Conservation (phyloP, 1,140 invertebrate species). For the Calliopsis andreniformis region DNA sequence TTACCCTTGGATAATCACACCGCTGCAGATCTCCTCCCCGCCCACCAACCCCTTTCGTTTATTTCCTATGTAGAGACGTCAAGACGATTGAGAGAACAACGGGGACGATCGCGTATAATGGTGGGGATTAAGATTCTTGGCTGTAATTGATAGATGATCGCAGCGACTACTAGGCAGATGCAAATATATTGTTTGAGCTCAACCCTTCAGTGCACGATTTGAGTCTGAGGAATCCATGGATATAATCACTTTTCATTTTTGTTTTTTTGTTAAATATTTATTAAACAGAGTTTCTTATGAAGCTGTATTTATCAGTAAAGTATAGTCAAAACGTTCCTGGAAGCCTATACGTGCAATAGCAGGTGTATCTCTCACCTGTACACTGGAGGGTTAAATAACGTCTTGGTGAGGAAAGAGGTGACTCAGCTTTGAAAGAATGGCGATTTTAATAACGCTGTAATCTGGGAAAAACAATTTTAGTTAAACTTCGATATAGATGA, state of each 20-base stretch:
- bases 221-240: no score
- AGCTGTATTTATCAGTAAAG: no score
- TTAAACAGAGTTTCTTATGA: no score
- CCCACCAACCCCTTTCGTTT: conserved; percentile 23
- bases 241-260: no score
- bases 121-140: conserved; percentile 31
- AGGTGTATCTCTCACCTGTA: no score
- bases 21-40: conserved; percentile 39
- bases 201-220: no score
- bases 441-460: conserved; percentile 2
- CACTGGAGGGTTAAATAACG: background rate
- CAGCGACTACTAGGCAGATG: background rate
- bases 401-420: background rate
- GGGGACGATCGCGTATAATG: conserved; percentile 20
- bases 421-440: background rate
- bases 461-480: background rate
- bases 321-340: no score
- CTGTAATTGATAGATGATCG: conserved; percentile 45
- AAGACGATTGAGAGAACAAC: conserved; percentile 4
- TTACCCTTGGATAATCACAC: conserved; percentile 66
- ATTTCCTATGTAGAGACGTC: conserved; percentile 25
- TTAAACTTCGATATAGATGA: background rate
- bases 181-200: conserved; percentile 14
- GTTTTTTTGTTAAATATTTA: no score
- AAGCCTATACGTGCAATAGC: no score